Percentiles rank a stretch among this genome's conserved stretches.
phyloP scores from a whole-genome alignment of 2,888 invertebrate genomes.

The Bursaphelenchus okinawaensis region DNA sequence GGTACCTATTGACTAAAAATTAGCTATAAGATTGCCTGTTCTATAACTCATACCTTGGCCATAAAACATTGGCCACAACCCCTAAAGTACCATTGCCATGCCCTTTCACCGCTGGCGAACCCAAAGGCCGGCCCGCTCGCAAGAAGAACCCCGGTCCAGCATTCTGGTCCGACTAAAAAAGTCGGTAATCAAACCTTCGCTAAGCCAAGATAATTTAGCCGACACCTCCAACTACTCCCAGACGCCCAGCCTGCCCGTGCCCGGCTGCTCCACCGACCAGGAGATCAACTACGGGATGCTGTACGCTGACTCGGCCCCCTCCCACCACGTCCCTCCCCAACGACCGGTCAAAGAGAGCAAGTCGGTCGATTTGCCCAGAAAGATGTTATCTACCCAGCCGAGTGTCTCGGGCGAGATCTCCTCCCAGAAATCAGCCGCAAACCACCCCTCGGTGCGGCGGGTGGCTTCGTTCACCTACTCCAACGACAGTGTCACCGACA shows the following conservation, averaged over 20 bases:
- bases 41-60: too few species aligned
- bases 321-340: not conserved
- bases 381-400: constrained; percentile 3
- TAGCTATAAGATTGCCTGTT: too few species aligned
- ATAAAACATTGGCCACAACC: too few species aligned
- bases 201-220: constrained; percentile 4
- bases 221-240: constrained; percentile 8
- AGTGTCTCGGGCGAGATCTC: not conserved
- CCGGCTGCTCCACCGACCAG: not conserved
- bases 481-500: constrained; percentile 33
- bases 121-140: not conserved
- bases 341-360: not conserved
- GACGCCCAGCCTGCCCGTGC: not conserved
- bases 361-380: not conserved
- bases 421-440: not conserved
- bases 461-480: constrained; percentile 55
- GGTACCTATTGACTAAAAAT: too few species aligned
- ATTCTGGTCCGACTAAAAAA: not conserved
- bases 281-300: constrained; percentile 14
- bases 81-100: not conserved
- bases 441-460: constrained; percentile 39
- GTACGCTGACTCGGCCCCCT: constrained; percentile 19
- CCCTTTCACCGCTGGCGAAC: not conserved
- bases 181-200: constrained; percentile 4
- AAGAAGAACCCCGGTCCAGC: not conserved